Evolutionary conservation across 2,888 invertebrate species (phyloP).

Genomic region (Gastracanthus pulcherrimus): DNA sequence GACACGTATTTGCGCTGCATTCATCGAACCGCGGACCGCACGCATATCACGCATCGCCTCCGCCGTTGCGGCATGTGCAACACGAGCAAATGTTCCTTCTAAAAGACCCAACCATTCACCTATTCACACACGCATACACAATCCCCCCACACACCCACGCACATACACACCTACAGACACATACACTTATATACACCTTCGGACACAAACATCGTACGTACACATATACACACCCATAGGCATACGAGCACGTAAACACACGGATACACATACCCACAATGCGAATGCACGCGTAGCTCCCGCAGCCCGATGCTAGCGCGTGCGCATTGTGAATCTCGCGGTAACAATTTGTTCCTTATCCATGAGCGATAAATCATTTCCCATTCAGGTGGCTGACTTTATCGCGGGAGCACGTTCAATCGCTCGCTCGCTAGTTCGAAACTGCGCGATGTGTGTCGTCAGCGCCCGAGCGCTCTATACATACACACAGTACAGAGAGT

Average conservation of each 20-base stretch:
- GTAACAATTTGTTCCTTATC: constrained; percentile 58
- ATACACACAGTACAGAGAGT: not conserved
- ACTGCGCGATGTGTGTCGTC: constrained; percentile 28
- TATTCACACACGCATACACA: too few relatives aligned
- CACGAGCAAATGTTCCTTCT: not conserved
- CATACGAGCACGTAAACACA: too few relatives aligned
- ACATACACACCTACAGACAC: too few relatives aligned
- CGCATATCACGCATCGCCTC: not conserved
- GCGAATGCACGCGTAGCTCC: not conserved
- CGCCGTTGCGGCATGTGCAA: not conserved
- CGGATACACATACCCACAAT: not conserved
- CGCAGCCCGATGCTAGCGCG: not conserved
- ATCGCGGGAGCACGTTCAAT: constrained; percentile 44
- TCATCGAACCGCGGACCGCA: not conserved
- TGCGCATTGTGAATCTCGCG: constrained; percentile 15
- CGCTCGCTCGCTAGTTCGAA: constrained; percentile 27
- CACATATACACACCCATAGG: too few relatives aligned
- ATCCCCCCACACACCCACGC: too few relatives aligned
- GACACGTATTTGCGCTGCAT: not conserved
- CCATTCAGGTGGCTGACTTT: constrained; percentile 53
- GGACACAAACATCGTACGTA: too few relatives aligned
- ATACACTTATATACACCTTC: too few relatives aligned
- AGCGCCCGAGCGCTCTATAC: too few relatives aligned
- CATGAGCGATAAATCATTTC: constrained; percentile 55
- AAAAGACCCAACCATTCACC: too few relatives aligned